phyloP scores from a whole-genome alignment of 2,113 vertebrate species.

The Meleagris gallopavo region DNA sequence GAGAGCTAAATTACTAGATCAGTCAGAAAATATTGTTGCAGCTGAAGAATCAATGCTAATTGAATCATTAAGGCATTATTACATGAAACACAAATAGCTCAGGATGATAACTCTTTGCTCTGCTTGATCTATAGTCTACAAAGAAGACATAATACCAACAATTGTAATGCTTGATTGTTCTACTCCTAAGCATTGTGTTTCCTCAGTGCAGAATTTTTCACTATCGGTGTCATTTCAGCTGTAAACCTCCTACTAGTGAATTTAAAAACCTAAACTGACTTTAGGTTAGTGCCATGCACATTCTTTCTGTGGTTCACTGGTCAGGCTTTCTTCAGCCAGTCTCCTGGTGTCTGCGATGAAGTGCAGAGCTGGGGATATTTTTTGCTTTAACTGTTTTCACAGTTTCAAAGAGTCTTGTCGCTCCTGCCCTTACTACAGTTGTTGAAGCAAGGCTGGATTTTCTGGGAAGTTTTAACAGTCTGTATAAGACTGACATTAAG shows the following conservation, averaged over 20 bases:
- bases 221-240: background rate
- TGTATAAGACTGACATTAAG: background rate
- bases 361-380: background rate
- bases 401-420: background rate
- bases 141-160: constrained; percentile 1
- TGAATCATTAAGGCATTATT: constrained; percentile 78
- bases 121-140: constrained; percentile 28
- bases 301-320: background rate
- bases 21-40: constrained; percentile 77
- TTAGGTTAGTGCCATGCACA: background rate
- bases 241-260: background rate
- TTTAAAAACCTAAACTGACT: background rate
- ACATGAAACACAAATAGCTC: constrained; percentile 62
- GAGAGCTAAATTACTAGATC: constrained; percentile 75
- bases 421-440: accelerated
- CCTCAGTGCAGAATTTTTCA: background rate
- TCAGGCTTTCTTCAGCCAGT: background rate
- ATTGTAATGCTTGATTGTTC: background rate
- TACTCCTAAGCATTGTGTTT: background rate
- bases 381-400: background rate
- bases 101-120: constrained; percentile 35
- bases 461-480: background rate
- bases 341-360: background rate
- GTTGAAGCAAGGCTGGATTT: background rate
- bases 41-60: constrained; percentile 78